Evolutionary conservation across 2,888 invertebrate genomes (phyloP).

Genomic region (Drosophila infuscata): DNA sequence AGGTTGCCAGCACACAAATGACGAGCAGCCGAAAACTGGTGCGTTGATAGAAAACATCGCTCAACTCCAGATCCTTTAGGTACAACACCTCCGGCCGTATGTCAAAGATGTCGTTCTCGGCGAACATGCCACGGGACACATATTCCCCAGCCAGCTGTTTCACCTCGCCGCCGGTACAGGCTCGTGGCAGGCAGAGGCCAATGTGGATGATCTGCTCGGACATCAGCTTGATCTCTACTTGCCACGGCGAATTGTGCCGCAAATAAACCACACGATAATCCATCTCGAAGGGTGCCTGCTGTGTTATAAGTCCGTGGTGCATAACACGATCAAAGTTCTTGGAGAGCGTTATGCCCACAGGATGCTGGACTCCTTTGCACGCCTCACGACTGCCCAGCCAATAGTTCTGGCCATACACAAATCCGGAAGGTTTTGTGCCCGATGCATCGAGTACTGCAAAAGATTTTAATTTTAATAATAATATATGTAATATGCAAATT

Average conservation of each 20-base stretch:
- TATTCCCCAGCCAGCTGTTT: constrained; percentile 81
- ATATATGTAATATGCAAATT: too few species aligned
- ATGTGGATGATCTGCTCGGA: constrained; percentile 85
- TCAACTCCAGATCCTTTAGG: constrained; percentile 83
- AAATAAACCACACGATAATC: constrained; percentile 84
- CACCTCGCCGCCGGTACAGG: constrained; percentile 85
- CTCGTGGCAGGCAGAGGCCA: constrained; percentile 86
- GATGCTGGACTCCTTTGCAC: constrained; percentile 85
- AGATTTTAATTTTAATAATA: background rate
- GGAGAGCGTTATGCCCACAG: constrained; percentile 83
- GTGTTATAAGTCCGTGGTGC: constrained; percentile 83
- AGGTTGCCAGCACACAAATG: constrained; percentile 68
- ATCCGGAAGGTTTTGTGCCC: constrained; percentile 86
- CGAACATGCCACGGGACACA: constrained; percentile 77
- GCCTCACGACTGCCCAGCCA: constrained; percentile 87
- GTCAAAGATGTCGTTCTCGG: constrained; percentile 83
- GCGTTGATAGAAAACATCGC: constrained; percentile 80
- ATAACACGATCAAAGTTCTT: constrained; percentile 83
- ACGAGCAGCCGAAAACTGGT: constrained; percentile 81
- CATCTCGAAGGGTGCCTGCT: constrained; percentile 84
- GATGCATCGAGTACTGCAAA: constrained; percentile 86
- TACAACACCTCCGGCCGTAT: constrained; percentile 83
- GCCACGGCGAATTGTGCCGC: constrained; percentile 85
- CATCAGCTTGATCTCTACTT: constrained; percentile 85
- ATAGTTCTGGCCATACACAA: constrained; percentile 87